phyloP scores from a whole-genome alignment of 2,888 invertebrate genomes.

The Drosophila mercatorum region DNA sequence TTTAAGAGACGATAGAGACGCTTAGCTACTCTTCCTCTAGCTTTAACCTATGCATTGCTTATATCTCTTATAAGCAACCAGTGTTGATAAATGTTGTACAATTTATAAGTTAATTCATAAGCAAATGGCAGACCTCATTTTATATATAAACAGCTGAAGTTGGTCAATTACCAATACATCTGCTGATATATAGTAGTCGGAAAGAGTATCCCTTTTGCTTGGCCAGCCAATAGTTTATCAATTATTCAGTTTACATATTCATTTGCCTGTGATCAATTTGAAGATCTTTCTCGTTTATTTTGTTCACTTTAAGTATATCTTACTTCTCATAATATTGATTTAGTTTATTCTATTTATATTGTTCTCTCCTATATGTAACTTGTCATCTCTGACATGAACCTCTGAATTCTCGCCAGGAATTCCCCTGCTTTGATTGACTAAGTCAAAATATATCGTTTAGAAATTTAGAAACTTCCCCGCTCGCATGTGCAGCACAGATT shows the following conservation, averaged over 20 bases:
- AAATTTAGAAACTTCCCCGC: neutral
- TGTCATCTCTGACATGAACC: neutral
- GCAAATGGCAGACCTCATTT: no score
- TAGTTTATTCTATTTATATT: neutral
- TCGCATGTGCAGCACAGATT: conserved; percentile 6
- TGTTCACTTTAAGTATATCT: no score
- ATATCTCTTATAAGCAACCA: no score
- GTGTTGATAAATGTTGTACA: no score
- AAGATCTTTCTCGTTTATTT: no score
- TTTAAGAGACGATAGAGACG: no score
- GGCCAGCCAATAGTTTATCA: no score
- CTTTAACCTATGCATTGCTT: no score
- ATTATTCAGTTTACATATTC: no score
- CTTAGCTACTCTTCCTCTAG: no score
- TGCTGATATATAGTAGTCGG: neutral
- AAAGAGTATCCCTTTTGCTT: neutral
- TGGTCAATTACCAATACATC: neutral
- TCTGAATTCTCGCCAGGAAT: neutral
- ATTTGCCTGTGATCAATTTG: no score
- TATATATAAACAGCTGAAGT: neutral
- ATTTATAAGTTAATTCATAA: no score
- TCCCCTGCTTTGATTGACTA: conserved; percentile 24
- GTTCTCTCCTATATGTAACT: neutral
- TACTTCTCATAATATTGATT: neutral
- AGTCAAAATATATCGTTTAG: conserved; percentile 35